A percentile compares a stretch with the other conserved stretches of the same genome.
Evolutionary conservation across 1,140 invertebrate species (phyloP).

Genomic region (Solenopsis fugax): DNA sequence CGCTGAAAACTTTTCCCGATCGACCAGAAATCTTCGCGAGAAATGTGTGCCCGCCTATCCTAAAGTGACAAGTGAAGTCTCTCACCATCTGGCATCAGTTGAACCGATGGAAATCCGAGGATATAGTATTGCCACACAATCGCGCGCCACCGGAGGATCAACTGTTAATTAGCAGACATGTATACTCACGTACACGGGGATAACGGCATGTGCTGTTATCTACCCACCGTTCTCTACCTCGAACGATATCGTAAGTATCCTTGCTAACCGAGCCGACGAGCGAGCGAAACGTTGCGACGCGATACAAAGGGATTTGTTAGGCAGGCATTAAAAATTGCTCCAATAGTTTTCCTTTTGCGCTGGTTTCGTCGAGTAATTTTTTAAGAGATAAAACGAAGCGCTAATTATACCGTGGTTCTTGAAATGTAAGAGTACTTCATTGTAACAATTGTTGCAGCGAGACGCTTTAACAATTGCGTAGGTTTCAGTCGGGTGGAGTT

Average conservation of each 20-base stretch:
- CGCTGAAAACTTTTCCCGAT: constrained; percentile 38
- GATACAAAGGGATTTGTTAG: not conserved
- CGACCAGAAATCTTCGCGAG: not conserved
- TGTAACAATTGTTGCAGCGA: not conserved
- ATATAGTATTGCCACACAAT: constrained; percentile 39
- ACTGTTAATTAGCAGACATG: constrained; percentile 78
- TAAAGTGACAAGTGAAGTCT: constrained; percentile 39
- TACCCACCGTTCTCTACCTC: constrained; percentile 83
- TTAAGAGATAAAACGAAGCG: not conserved
- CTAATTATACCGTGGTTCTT: not conserved
- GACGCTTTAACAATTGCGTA: not conserved
- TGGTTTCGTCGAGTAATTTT: not conserved
- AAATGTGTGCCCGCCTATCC: constrained; percentile 1
- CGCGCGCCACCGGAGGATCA: constrained; percentile 49
- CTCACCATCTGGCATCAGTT: not conserved
- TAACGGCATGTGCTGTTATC: constrained; percentile 85
- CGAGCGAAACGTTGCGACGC: not conserved
- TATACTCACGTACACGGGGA: constrained; percentile 84
- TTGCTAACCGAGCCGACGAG: not conserved
- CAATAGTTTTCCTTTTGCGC: not conserved
- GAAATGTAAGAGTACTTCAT: not conserved
- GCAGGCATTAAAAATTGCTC: not conserved
- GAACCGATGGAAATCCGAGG: constrained; percentile 8
- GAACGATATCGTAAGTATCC: constrained; percentile 84
- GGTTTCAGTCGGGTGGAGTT: not conserved